Conservation (phyloP, 1,140 invertebrate genomes). For the Neodiprion virginianus region DNA sequence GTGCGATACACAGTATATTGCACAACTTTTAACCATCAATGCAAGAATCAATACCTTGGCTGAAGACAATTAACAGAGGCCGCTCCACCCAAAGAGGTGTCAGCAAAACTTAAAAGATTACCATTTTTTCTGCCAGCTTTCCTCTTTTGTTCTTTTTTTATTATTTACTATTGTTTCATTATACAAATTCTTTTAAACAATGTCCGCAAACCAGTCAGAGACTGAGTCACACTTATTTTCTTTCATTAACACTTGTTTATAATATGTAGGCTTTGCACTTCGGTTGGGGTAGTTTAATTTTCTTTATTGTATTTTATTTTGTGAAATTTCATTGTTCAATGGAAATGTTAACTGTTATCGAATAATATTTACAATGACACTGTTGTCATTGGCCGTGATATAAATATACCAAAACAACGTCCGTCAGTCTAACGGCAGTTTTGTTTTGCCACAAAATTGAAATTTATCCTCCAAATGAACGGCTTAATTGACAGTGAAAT, state of each 20-base stretch:
- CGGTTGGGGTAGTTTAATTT: too few relatives aligned
- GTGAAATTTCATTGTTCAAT: neutral
- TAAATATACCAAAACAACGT: too few relatives aligned
- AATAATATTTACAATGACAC: too few relatives aligned
- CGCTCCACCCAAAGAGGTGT: constrained; percentile 31
- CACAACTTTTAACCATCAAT: constrained; percentile 76
- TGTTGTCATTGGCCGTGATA: too few relatives aligned
- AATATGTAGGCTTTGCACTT: too few relatives aligned
- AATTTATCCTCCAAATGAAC: too few relatives aligned
- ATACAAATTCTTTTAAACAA: constrained; percentile 2
- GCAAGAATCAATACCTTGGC: constrained; percentile 75
- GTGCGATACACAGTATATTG: constrained; percentile 75
- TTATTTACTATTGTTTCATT: constrained; percentile 33
- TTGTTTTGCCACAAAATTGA: too few relatives aligned
- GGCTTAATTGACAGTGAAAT: too few relatives aligned
- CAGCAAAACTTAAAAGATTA: constrained; percentile 33
- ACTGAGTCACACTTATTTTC: neutral
- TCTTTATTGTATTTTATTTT: neutral
- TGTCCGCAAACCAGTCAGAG: neutral
- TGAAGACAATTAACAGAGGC: constrained; percentile 71
- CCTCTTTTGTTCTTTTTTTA: constrained; percentile 49
- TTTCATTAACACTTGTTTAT: too few relatives aligned
- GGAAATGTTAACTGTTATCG: too few relatives aligned
- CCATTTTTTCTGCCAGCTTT: constrained; percentile 49
- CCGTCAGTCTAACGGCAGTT: too few relatives aligned